Evolutionary conservation across 2,888 invertebrate genomes (phyloP), one percentile per base, ranked within the genome.

Genomic region (Drosophila putrida): DNA sequence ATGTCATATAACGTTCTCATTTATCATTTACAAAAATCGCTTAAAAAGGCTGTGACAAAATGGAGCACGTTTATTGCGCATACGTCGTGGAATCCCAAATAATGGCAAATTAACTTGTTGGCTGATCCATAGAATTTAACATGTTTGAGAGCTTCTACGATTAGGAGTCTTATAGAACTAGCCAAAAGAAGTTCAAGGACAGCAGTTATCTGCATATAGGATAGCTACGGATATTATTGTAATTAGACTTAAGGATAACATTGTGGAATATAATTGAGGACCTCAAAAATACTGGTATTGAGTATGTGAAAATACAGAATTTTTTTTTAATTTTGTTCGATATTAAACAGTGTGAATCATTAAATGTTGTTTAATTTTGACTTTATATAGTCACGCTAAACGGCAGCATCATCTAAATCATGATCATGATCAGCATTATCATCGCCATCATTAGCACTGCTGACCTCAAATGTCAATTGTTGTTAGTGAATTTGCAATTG

Each of bases 391-490:
- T 87, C 88, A 89, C 62, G 75, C 58, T 61, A 53, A 62, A 51
- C 69, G 50, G 28, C 55, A 62, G 44, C 59, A 61, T 44, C 63
- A 71, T 44, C 43, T 51, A 33, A 31, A 60, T 53, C 50, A 66
- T 36, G 54, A 61, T 47, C 60, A 65, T 25, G 41, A 49, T 20
- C 57, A 58, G 43, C 51, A 65, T 57, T 68, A 65, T 39, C 59
- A 47, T 51, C 74, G 53, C 20, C 63, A 68, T 38, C 75, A 69
- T 62, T 57, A 58, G 43, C 44, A 65, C 59, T 44, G 62, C 53
- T 73, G 90, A 82, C 91, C 91, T 91, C 85, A 89, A 81, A 82
- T 82, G 85, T 75, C 82, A 79, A 76, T 65, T 75, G 75, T 62
- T 64, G 68, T 49, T 43, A 62, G 60, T 57, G 62, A 75, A 71